A percentile compares a stretch with the other conserved stretches of the same genome.
phyloP scores from a whole-genome alignment of 2,113 vertebrate genomes.

The Pardalotus punctatus region DNA sequence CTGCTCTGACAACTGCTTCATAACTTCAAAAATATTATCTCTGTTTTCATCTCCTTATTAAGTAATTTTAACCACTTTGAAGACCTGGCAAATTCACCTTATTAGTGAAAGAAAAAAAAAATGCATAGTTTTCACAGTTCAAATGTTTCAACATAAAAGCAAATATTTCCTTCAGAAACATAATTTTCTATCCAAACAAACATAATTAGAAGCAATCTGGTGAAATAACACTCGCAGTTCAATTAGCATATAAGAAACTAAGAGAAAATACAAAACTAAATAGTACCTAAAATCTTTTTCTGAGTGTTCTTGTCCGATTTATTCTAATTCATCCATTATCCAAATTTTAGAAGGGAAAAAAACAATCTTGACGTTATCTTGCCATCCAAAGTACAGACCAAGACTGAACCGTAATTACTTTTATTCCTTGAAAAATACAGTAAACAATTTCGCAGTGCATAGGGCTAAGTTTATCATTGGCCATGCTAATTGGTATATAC shows the following conservation, averaged over 20 bases:
- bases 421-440: not conserved
- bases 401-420: not conserved
- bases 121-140: not conserved
- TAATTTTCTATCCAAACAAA: conserved; percentile 43
- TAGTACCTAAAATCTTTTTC: not conserved
- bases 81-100: not conserved
- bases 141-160: conserved; percentile 38
- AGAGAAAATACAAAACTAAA: not conserved
- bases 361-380: not conserved
- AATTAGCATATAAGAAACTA: not conserved
- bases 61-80: not conserved
- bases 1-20: not conserved
- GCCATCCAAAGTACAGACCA: not conserved
- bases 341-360: not conserved
- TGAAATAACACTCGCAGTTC: not conserved
- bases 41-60: conserved; percentile 3
- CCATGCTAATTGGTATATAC: not conserved
- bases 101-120: not conserved
- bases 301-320: not conserved
- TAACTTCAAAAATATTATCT: not conserved
- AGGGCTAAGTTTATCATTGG: not conserved
- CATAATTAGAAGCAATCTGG: conserved; percentile 10
- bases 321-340: not conserved
- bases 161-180: conserved; percentile 35
- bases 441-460: not conserved